Conservation (phyloP, 1,140 invertebrate genomes). For the Ooceraea biroi region DNA sequence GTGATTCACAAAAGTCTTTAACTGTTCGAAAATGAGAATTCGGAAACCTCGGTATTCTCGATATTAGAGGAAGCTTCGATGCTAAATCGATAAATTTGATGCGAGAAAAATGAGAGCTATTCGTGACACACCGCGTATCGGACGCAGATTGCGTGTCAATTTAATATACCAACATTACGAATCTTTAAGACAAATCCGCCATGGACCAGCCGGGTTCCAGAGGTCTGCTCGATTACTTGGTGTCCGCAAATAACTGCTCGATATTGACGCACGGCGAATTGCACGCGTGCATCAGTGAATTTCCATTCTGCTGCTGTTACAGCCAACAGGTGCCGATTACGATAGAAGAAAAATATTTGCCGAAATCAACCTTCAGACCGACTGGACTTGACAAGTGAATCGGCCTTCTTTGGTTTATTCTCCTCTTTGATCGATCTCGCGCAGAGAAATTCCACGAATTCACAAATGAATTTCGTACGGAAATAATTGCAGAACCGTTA, state of each 20-base stretch:
- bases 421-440: background rate
- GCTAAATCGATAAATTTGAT: background rate
- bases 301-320: constrained; percentile 17
- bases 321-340: background rate
- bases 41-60: background rate
- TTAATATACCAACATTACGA: constrained; percentile 20
- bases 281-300: constrained; percentile 34
- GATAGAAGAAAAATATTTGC: constrained; percentile 14
- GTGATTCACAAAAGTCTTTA: background rate
- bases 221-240: constrained; percentile 17
- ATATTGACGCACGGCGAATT: constrained; percentile 35
- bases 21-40: background rate
- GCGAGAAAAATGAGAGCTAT: background rate
- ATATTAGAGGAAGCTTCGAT: background rate
- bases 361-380: background rate
- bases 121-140: background rate
- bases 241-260: constrained; percentile 35
- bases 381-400: background rate
- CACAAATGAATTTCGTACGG: background rate
- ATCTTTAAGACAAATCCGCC: constrained; percentile 31
- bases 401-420: background rate
- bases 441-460: background rate
- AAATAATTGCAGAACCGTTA: background rate
- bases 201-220: background rate
- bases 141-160: constrained; percentile 37